A percentile compares a stretch with the other conserved stretches of the same genome.
phyloP scores from a whole-genome alignment of 2,113 vertebrate genomes.

The Rissa tridactyla region DNA sequence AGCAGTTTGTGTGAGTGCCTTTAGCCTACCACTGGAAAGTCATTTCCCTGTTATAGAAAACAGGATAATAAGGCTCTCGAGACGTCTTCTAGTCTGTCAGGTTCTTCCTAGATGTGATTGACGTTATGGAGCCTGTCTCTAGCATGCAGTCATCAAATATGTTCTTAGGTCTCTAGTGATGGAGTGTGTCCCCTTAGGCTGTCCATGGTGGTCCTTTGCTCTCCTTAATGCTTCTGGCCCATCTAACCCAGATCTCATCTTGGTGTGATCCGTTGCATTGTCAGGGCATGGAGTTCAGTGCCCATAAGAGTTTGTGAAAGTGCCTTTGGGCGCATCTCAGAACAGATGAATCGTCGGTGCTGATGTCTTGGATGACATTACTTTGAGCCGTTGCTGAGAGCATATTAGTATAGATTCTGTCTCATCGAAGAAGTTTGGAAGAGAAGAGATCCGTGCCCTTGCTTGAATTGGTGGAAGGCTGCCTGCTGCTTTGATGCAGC shows the following conservation, averaged over 20 bases:
- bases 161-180: background rate
- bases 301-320: background rate
- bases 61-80: background rate
- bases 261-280: rapidly evolving
- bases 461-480: background rate
- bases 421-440: background rate
- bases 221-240: background rate
- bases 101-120: background rate
- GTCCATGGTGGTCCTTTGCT: background rate
- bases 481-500: background rate
- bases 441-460: background rate
- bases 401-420: background rate
- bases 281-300: background rate
- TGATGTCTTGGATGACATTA: background rate
- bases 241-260: background rate
- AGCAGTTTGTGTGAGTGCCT: background rate
- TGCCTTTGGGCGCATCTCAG: background rate
- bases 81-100: background rate
- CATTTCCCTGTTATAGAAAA: rapidly evolving
- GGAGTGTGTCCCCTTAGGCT: rapidly evolving
- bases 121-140: rapidly evolving
- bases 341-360: background rate
- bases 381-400: background rate
- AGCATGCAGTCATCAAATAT: rapidly evolving
- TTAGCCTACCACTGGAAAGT: background rate